Conservation (phyloP, 2,797 vertebrate genomes). For the Etheostoma perlongum region DNA sequence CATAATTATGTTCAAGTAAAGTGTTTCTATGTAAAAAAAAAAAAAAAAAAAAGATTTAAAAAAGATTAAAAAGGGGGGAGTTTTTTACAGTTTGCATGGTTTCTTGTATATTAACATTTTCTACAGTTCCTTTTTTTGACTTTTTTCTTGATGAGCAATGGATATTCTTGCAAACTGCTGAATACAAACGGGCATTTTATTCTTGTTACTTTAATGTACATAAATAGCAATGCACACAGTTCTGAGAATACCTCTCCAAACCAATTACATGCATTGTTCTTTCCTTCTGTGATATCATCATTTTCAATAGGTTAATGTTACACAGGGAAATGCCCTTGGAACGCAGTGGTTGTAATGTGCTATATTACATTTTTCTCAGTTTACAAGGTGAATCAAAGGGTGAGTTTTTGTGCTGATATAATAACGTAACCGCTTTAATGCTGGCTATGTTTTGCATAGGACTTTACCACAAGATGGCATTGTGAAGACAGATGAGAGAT, state of each 20-base stretch:
- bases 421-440: conserved; percentile 3
- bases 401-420: conserved; percentile 4
- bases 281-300: not conserved
- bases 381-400: conserved; percentile 5
- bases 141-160: not conserved
- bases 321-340: not conserved
- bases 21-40: not conserved
- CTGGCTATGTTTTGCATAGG: conserved; percentile 27
- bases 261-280: not conserved
- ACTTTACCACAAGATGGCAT: conserved; percentile 58
- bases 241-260: not conserved
- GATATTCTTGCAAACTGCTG: not conserved
- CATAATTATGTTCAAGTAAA: not conserved
- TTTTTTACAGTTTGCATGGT: not conserved
- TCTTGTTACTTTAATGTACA: not conserved
- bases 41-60: no score
- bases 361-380: conserved; percentile 10
- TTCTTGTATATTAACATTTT: not conserved
- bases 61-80: not conserved
- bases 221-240: not conserved
- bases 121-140: conserved; percentile 5
- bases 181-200: conserved; percentile 10
- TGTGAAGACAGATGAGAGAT: conserved; percentile 35
- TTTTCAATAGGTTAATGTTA: conserved; percentile 1
- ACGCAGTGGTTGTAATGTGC: not conserved